Evolutionary conservation across 2,797 vertebrate genomes (phyloP).

Genomic region (Onychomys leucogaster): DNA sequence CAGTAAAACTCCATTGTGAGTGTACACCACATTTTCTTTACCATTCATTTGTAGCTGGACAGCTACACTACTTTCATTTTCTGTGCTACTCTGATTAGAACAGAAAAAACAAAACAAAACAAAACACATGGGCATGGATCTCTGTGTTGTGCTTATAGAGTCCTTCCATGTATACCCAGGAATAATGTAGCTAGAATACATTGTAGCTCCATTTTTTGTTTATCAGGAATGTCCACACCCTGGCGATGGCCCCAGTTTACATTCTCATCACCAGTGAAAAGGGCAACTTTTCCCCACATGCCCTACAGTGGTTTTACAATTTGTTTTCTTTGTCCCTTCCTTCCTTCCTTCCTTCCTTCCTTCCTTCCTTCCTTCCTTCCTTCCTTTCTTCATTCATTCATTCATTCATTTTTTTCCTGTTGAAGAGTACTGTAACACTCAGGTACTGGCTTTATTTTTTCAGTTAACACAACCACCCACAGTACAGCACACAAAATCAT

Average conservation of each 20-base stretch:
- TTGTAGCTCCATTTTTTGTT: background rate
- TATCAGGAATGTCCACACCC: background rate
- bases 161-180: background rate
- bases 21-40: background rate
- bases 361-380: too few relatives aligned
- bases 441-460: conserved; percentile 60
- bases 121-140: background rate
- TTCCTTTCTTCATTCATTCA: background rate
- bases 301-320: background rate
- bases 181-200: background rate
- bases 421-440: conserved; percentile 57
- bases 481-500: conserved; percentile 8
- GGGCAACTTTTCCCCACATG: too few relatives aligned
- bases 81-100: background rate
- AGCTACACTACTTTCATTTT: background rate
- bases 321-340: background rate
- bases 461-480: conserved; percentile 44
- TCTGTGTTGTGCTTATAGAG: background rate
- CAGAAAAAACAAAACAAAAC: background rate
- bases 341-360: background rate
- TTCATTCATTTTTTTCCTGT: background rate
- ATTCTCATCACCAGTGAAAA: background rate
- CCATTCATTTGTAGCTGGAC: background rate
- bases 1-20: background rate
- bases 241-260: background rate